Percentiles rank a stretch among this genome's conserved stretches.
These are phyloP conservation scores for Actinia equina DNA, from an alignment of 64 coral and sea anemone genomes.

Conservation along the genomic window DNA sequence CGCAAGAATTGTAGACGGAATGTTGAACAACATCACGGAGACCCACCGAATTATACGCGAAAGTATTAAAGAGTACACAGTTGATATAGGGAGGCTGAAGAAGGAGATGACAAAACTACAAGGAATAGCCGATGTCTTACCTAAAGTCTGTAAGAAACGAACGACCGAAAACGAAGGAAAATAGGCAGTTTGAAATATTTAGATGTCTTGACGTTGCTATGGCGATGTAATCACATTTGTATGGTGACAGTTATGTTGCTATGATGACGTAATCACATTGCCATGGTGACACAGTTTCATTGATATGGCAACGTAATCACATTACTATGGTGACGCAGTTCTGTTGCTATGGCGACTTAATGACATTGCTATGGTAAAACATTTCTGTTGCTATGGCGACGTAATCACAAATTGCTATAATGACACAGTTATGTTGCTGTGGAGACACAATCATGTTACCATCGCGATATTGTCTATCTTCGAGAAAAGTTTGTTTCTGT, in stretches of 20 bases:
- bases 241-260: neutral
- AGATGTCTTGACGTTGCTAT: neutral
- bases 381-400: too few relatives aligned
- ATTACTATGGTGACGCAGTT: neutral
- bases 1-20: neutral
- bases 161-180: neutral
- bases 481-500: too few relatives aligned
- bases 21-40: slow-evolving; percentile 12
- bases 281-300: neutral
- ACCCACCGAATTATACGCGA: neutral
- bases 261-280: neutral
- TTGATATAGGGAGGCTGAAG: slow-evolving; percentile 11
- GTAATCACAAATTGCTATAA: too few relatives aligned
- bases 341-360: too few relatives aligned
- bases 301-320: too few relatives aligned
- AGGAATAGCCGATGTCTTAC: neutral
- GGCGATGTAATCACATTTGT: too few relatives aligned
- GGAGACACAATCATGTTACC: too few relatives aligned
- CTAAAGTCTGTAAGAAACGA: slow-evolving; percentile 5
- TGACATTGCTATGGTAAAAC: neutral
- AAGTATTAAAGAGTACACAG: slow-evolving; percentile 25
- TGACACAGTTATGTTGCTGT: neutral
- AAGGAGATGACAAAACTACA: slow-evolving; percentile 14
- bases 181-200: neutral
- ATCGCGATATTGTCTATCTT: neutral